phyloP scores from a whole-genome alignment of 2,888 invertebrate genomes.

The Barypeithes pellucidus region DNA sequence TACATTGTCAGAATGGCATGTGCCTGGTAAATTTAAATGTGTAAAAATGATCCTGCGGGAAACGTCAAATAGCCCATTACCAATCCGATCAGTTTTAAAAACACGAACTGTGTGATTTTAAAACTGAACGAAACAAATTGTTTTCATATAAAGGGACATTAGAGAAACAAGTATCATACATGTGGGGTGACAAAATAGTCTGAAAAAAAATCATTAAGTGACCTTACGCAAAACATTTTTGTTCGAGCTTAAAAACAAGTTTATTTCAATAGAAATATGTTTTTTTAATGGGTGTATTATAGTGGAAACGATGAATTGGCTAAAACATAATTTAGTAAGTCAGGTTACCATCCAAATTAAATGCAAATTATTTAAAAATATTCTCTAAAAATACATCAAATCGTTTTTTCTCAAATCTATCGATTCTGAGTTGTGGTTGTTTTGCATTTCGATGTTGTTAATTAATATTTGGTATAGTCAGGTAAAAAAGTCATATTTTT shows the following conservation, averaged over 20 bases:
- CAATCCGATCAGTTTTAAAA: constrained; percentile 34
- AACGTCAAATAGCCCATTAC: constrained; percentile 31
- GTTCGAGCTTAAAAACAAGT: too few species aligned
- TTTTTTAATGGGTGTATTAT: too few species aligned
- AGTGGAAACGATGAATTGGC: too few species aligned
- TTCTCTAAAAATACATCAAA: too few species aligned
- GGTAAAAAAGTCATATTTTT: constrained; percentile 2
- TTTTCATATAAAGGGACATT: neutral
- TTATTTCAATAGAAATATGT: too few species aligned
- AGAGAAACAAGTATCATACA: neutral
- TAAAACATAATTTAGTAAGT: too few species aligned
- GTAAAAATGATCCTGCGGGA: constrained; percentile 29
- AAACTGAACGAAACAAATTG: constrained; percentile 4
- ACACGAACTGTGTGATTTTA: neutral
- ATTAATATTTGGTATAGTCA: neutral
- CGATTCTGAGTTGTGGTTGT: too few species aligned
- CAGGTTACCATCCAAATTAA: too few species aligned
- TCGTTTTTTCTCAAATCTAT: too few species aligned
- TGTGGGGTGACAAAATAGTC: neutral
- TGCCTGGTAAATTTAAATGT: constrained; percentile 35
- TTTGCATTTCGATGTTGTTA: too few species aligned
- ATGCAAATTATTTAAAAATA: too few species aligned
- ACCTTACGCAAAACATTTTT: too few species aligned
- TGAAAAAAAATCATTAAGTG: neutral
- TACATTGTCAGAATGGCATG: constrained; percentile 15